phyloP scores from a whole-genome alignment of 1,140 invertebrate genomes.

The Drosophila guanche region DNA sequence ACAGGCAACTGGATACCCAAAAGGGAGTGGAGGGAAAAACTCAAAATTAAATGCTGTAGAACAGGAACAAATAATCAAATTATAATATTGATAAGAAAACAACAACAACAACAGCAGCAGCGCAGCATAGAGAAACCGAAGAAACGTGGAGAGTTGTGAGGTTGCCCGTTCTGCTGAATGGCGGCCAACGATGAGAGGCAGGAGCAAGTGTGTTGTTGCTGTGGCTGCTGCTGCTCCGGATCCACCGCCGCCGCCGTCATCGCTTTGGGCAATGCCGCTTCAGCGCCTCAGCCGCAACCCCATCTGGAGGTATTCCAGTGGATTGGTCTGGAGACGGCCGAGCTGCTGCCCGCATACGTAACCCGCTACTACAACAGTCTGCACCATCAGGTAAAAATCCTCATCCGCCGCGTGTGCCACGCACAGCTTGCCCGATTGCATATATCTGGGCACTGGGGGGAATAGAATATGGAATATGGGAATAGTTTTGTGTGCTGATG shows the following conservation, averaged over 20 bases:
- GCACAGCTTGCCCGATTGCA: conserved; percentile 5
- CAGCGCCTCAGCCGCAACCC: conserved; percentile 15
- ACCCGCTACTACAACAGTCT: conserved; percentile 88
- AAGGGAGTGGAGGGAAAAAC: conserved; percentile 1
- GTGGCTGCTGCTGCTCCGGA: conserved; percentile 54
- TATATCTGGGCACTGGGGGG: background rate
- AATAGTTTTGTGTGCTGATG: background rate
- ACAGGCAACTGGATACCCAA: conserved; percentile 6
- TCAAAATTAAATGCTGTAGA: conserved; percentile 33
- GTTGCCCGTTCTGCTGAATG: conserved; percentile 59
- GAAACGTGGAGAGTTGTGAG: conserved; percentile 41
- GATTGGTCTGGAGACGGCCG: conserved; percentile 88
- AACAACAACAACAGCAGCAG: conserved; percentile 9
- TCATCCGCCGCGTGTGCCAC: conserved; percentile 9
- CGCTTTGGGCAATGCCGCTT: background rate
- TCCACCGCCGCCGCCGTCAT: conserved; percentile 28
- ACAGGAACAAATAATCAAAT: conserved; percentile 63
- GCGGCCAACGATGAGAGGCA: conserved; percentile 42
- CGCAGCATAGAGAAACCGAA: conserved; percentile 17
- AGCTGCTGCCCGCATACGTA: conserved; percentile 87
- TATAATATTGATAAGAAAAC: conserved; percentile 43
- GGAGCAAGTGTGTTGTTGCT: conserved; percentile 56
- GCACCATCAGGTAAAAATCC: conserved; percentile 85
- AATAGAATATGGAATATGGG: background rate
- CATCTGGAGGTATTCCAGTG: conserved; percentile 84